Base-by-base conservation (phyloP, 1,140 invertebrate species). In the Drosophila obscura region DNA sequence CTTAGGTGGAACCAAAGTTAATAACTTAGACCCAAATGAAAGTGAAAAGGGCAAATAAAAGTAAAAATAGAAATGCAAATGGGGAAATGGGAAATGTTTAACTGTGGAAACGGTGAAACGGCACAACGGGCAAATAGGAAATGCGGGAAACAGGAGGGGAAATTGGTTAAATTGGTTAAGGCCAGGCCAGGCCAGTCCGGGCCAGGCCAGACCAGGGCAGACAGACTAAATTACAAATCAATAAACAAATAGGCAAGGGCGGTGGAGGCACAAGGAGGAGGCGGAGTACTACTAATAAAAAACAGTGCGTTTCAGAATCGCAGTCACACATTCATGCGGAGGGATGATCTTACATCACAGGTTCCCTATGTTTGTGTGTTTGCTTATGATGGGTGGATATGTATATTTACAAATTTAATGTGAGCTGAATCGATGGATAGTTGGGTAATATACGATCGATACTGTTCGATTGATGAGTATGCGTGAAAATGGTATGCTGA, bases 191-290 rank as follows among this genome's bases (percentile, higher is more conserved):
- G 9, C 28, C 28, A 31, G 7, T 1, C 28, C 28, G 56, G 78
- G 78, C 66, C 78, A 28, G 26, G 26, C 26, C 5, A 13, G 35
- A 7, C 28, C 22, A 24, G 22, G 22, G 5, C 26, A 13, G 61
- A 39, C 78, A 39, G 57, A 60, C 71, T 61, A 81, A 81, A 81
- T 81, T 68, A 81, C 79, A 81, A 81, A 81, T 81, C 79, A 82
- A 81, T 81, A 81, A 24, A 56, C 58, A 61, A 73, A 63, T 79
- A 68, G 19, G 19, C 62, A 77, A 67, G 35, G 44, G 31, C 41
- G 19, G 49, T 2, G 8, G 0, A 35, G 31, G 31, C 2, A 6
- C 0, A 4, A 19, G 31, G 31, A 35, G 8, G 8, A 9, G 35
- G 35, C 1, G 35, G 11, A 31, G 31, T 39, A 39, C 35, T 39